Conservation (phyloP, 37 sponge, comb jelly and placozoan genomes). For the Ianthella basta region DNA sequence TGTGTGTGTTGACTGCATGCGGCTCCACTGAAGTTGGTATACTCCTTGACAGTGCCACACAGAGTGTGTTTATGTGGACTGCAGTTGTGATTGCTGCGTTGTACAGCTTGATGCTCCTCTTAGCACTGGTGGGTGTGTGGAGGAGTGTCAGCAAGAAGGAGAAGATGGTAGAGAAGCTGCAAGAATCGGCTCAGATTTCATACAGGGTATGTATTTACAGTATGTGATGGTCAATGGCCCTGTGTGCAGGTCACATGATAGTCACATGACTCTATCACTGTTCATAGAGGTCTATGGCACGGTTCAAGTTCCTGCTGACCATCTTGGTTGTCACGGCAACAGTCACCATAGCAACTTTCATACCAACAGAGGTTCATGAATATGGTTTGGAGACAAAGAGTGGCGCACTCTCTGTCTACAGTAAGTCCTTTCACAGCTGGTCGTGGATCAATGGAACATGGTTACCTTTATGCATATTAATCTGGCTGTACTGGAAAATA, state of each 20-base stretch:
- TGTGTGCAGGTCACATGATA: not conserved
- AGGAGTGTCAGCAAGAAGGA: constrained; percentile 23
- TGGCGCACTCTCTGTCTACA: not conserved
- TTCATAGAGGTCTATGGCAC: constrained; percentile 10
- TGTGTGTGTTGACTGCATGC: not conserved
- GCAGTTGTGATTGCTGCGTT: not conserved
- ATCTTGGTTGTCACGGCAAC: constrained; percentile 8
- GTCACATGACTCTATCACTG: not conserved
- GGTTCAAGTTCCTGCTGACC: constrained; percentile 20
- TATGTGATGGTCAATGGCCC: too few relatives aligned
- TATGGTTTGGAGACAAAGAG: constrained; percentile 12
- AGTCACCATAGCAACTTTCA: constrained; percentile 22
- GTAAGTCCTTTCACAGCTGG: not conserved
- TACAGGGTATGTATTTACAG: constrained; percentile 1
- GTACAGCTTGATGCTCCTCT: constrained; percentile 17
- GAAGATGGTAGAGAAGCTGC: constrained; percentile 9
- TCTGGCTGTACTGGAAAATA: too few relatives aligned
- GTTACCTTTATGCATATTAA: too few relatives aligned
- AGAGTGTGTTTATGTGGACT: constrained; percentile 5
- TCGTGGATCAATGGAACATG: not conserved
- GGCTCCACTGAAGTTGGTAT: not conserved
- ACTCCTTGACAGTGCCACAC: not conserved
- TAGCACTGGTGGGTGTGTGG: constrained; percentile 6
- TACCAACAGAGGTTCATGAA: constrained; percentile 22
- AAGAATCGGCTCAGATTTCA: not conserved